These are phyloP conservation scores for Egretta garzetta DNA, from an alignment of 2,113 vertebrate genomes.

Conservation along the genomic window DNA sequence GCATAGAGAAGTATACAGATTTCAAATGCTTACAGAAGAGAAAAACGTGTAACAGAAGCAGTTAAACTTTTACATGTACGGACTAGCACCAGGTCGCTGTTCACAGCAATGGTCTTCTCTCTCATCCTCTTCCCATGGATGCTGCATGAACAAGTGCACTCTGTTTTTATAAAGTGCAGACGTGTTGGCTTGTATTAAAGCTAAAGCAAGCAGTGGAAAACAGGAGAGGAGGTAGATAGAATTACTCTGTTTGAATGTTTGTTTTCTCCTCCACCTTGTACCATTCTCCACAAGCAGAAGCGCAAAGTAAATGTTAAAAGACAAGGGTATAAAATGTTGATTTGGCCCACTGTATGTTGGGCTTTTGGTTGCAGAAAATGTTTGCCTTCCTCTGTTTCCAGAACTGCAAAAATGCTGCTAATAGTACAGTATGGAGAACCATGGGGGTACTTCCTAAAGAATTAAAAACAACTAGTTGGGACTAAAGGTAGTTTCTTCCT, in stretches of 20 bases:
- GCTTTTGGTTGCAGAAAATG: not conserved
- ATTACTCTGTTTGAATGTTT: slow-evolving; percentile 30
- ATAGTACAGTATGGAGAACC: not conserved
- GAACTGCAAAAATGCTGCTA: not conserved
- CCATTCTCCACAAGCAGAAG: not conserved
- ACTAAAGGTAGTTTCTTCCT: not conserved
- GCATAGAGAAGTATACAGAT: slow-evolving; percentile 1
- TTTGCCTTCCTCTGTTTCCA: not conserved
- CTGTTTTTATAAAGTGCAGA: slow-evolving; percentile 66
- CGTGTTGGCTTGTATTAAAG: slow-evolving; percentile 37
- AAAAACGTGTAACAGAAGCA: not conserved
- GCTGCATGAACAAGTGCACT: slow-evolving; percentile 51
- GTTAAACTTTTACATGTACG: not conserved
- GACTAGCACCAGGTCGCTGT: not conserved
- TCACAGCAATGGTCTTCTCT: not conserved
- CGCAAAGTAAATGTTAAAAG: slow-evolving; percentile 2
- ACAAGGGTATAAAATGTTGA: not conserved
- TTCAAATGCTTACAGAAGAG: slow-evolving; percentile 14
- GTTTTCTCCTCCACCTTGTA: slow-evolving; percentile 14
- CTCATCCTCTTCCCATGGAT: not conserved
- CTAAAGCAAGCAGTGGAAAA: slow-evolving; percentile 23
- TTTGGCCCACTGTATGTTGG: not conserved
- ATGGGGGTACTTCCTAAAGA: not conserved
- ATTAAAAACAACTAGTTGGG: not conserved
- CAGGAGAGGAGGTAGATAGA: slow-evolving; percentile 30